These are phyloP conservation scores for Tridacna gigas DNA, from an alignment of 2,888 invertebrate genomes.

Conservation along the genomic window DNA sequence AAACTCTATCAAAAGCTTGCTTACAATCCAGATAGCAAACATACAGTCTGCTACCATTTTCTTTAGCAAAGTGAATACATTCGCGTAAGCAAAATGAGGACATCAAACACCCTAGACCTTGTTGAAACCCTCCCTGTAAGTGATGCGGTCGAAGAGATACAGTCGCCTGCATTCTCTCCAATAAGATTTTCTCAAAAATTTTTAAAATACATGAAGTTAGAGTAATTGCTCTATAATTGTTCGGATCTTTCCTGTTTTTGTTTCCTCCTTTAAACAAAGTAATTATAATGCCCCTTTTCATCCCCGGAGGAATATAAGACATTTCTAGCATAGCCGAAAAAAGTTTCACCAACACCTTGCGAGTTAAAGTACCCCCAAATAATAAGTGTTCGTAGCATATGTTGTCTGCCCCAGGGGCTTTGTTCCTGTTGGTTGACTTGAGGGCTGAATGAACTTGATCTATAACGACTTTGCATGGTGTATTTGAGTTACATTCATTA, in stretches of 20 bases:
- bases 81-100: too few species aligned
- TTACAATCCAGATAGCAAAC: too few species aligned
- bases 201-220: conserved; percentile 21
- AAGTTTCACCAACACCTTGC: neutral
- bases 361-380: too few species aligned
- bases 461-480: neutral
- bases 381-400: conserved; percentile 8
- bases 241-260: conserved; percentile 17
- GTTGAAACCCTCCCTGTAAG: conserved; percentile 15
- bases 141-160: neutral
- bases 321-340: neutral
- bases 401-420: neutral
- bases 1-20: conserved; percentile 29
- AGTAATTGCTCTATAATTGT: conserved; percentile 28
- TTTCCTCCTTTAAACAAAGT: conserved; percentile 24
- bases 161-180: neutral
- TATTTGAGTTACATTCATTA: too few species aligned
- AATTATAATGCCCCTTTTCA: conserved; percentile 20
- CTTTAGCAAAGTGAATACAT: too few species aligned
- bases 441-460: neutral
- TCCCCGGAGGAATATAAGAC: neutral
- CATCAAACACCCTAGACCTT: conserved; percentile 16
- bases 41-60: too few species aligned
- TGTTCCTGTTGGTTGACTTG: neutral
- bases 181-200: conserved; percentile 19